Evolutionary conservation across 2,888 invertebrate genomes (phyloP).

Genomic region (Hydriomena furcata): DNA sequence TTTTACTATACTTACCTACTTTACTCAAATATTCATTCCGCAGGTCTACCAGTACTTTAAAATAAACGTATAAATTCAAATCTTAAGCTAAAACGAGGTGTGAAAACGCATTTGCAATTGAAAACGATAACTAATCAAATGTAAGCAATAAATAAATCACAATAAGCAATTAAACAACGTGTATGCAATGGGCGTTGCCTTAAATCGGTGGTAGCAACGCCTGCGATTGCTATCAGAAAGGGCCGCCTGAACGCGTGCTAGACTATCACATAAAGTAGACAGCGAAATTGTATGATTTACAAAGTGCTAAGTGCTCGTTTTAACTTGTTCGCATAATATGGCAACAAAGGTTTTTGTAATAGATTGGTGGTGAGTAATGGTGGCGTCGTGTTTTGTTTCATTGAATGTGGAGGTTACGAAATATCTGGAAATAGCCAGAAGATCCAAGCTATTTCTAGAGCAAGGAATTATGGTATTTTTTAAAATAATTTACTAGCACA

Average conservation of each 20-base stretch:
- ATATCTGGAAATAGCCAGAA: slow-evolving; percentile 1
- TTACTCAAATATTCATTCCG: too few species aligned
- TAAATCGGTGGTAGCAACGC: slow-evolving; percentile 66
- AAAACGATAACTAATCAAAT: slow-evolving; percentile 37
- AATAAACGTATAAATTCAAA: not conserved
- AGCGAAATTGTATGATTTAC: slow-evolving; percentile 64
- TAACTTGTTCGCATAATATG: slow-evolving; percentile 56
- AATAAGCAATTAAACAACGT: slow-evolving; percentile 65
- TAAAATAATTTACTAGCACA: not conserved
- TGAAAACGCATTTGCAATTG: slow-evolving; percentile 28
- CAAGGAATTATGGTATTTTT: not conserved
- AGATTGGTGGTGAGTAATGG: slow-evolving; percentile 30
- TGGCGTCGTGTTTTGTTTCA: slow-evolving; percentile 6
- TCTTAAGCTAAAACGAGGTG: slow-evolving; percentile 24
- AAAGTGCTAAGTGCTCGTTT: slow-evolving; percentile 61
- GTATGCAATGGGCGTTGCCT: slow-evolving; percentile 62
- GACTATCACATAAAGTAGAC: slow-evolving; percentile 58
- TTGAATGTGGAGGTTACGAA: slow-evolving; percentile 10
- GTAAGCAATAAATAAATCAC: slow-evolving; percentile 59
- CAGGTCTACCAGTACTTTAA: not conserved
- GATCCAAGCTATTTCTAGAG: not conserved
- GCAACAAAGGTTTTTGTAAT: slow-evolving; percentile 36
- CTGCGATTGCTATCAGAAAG: slow-evolving; percentile 70
- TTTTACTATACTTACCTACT: too few species aligned
- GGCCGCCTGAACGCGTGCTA: slow-evolving; percentile 66